Evolutionary conservation across 2,113 vertebrate species (phyloP).

Genomic region (Bubo bubo): DNA sequence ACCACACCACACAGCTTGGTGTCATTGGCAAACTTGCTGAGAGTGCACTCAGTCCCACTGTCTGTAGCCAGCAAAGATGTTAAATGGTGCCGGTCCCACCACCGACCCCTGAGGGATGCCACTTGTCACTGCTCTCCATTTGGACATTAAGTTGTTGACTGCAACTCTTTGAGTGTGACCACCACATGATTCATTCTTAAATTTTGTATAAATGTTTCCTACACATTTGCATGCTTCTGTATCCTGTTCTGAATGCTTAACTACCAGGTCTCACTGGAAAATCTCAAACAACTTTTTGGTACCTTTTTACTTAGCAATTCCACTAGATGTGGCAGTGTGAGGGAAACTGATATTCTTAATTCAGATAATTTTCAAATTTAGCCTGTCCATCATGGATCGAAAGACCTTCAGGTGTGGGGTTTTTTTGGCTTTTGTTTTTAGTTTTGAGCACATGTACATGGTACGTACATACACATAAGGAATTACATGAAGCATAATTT

Average conservation of each 20-base stretch:
- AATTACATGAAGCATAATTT: not conserved
- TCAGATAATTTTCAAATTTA: not conserved
- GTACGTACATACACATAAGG: rapidly evolving
- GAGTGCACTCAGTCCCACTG: no score
- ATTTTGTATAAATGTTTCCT: not conserved
- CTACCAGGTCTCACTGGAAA: not conserved
- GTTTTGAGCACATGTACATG: rapidly evolving
- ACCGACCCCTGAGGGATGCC: no score
- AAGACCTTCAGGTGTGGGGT: rapidly evolving
- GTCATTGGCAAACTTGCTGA: no score
- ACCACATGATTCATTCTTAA: not conserved
- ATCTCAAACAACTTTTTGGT: not conserved
- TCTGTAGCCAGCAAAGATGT: no score
- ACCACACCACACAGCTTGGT: no score
- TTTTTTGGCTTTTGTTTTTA: not conserved
- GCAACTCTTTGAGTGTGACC: no score
- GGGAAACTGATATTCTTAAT: not conserved
- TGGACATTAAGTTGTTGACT: no score
- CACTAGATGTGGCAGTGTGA: not conserved
- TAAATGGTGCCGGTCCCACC: no score
- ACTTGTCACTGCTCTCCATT: no score
- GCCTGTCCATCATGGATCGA: not conserved
- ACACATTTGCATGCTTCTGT: rapidly evolving
- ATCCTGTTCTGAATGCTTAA: not conserved
- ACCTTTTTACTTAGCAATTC: not conserved